Evolutionary conservation across 2,113 vertebrate genomes (phyloP), one percentile per base, ranked within the genome.

Genomic region (Pterocles orientalis): DNA sequence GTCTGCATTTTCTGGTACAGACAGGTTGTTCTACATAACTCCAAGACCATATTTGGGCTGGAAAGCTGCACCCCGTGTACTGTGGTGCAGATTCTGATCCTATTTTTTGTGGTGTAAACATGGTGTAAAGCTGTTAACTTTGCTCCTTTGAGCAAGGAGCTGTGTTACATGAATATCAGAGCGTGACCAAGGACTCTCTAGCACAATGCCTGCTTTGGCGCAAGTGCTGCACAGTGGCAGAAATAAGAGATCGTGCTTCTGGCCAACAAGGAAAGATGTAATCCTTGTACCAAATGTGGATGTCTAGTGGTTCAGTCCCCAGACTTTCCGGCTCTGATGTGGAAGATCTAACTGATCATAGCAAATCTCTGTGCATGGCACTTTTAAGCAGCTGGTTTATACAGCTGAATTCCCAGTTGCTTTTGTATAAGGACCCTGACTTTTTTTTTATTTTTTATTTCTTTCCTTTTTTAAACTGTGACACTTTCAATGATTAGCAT

Each of bases 1-100:
- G 97, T 96, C 96, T 95, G 97, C 85, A 66, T 98, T 98, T 97
- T 85, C 90, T 95, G 88, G 95, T 77, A 95, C 60, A 94, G 81
- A 62, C 93, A 94, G 58, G 87, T 92, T 94, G 36, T 53, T 87
- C 76, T 89, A 76, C 81, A 82, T 87, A 91, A 82, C 70, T 92
- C 90, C 39, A 83, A 60, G 76, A 82, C 39, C 20, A 8, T 91
- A 64, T 93, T 94, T 90, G 53, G 65, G 53, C 69, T 87, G 33
- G n/a, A 76, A 95, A 84, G 23, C 70, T 6, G 7, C 16, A 94
- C 31, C 29, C 61, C 34, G 29, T 2, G 1, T 58, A 54, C 50
- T 65, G 45, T 34, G 36, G 36, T 83, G 58, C 51, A 2, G 3
- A 92, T 95, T 65, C 70, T 89, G 77, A 72, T 58, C 41, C 53